These are phyloP conservation scores for Capromys pilorides DNA, from an alignment of 2,797 vertebrate genomes.

Conservation along the genomic window DNA sequence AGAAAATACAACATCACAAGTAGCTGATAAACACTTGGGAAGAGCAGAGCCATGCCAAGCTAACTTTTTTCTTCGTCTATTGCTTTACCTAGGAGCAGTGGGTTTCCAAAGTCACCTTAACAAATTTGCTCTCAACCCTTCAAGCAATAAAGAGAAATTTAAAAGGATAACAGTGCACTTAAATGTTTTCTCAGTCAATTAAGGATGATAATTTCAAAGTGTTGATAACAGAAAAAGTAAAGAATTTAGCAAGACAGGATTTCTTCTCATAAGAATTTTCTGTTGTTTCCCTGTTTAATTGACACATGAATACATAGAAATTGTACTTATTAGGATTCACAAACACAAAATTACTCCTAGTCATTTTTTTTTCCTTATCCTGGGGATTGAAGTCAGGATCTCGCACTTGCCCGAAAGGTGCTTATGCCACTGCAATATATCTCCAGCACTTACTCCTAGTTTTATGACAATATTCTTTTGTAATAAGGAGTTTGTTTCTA, in stretches of 20 bases:
- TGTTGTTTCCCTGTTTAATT: not conserved
- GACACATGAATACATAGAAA: not conserved
- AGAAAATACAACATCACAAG: not conserved
- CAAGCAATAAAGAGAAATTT: not conserved
- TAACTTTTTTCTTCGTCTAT: not conserved
- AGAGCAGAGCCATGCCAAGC: not conserved
- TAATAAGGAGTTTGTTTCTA: not conserved
- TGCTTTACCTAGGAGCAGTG: not conserved
- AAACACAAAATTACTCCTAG: not conserved
- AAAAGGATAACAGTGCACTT: not conserved
- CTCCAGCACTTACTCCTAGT: not conserved
- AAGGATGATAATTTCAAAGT: not conserved
- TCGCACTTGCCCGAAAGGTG: no score
- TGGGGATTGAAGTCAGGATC: no score
- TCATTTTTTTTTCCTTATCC: no score
- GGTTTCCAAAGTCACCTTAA: not conserved
- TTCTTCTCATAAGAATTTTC: not conserved
- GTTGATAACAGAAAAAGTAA: not conserved
- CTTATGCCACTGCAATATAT: no score
- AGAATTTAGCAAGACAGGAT: not conserved
- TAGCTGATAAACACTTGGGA: not conserved
- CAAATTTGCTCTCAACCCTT: not conserved
- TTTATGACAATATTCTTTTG: conserved; percentile 17
- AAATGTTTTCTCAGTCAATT: not conserved
- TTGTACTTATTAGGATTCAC: not conserved